Percentiles rank a stretch among this genome's conserved stretches.
Evolutionary conservation across 2,113 vertebrate genomes (phyloP).

Genomic region (Brienomyrus longianalis): DNA sequence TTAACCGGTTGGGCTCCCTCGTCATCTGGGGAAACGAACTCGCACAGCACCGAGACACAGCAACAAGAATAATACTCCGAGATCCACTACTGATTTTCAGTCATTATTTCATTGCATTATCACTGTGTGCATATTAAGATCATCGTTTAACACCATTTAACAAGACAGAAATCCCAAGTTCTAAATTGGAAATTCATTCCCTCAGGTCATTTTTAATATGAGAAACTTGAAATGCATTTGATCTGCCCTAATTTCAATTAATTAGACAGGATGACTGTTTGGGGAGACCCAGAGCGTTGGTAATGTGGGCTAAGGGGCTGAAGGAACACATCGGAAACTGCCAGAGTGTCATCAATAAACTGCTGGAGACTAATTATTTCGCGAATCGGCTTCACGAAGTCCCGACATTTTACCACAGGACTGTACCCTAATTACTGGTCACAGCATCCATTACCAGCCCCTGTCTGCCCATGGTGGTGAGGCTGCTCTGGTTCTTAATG

Average conservation of each 20-base stretch:
- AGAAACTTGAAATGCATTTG: conserved; percentile 73
- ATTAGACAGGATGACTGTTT: conserved; percentile 70
- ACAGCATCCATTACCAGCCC: conserved; percentile 64
- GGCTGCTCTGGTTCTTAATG: conserved; percentile 50
- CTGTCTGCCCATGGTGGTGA: conserved; percentile 51
- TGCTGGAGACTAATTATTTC: conserved; percentile 69
- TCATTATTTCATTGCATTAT: conserved; percentile 58
- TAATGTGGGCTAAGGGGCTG: conserved; percentile 58
- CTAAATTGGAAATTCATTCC: conserved; percentile 74
- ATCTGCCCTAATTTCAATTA: conserved; percentile 78
- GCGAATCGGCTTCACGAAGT: conserved; percentile 67
- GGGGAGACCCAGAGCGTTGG: conserved; percentile 63
- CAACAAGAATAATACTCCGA: conserved; percentile 54
- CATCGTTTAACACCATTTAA: conserved; percentile 61
- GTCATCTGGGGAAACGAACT: conserved; percentile 34
- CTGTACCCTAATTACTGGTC: conserved; percentile 67
- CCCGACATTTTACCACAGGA: conserved; percentile 66
- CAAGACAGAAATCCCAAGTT: conserved; percentile 67
- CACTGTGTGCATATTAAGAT: conserved; percentile 54
- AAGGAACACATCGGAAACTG: conserved; percentile 62
- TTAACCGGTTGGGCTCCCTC: conserved; percentile 37
- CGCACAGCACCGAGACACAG: conserved; percentile 48
- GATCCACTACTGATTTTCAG: conserved; percentile 44
- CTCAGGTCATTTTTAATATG: conserved; percentile 68
- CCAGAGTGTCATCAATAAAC: conserved; percentile 70